Base-by-base conservation (phyloP, 1,140 invertebrate genomes). In the Zaprionus kolodkinae region DNA sequence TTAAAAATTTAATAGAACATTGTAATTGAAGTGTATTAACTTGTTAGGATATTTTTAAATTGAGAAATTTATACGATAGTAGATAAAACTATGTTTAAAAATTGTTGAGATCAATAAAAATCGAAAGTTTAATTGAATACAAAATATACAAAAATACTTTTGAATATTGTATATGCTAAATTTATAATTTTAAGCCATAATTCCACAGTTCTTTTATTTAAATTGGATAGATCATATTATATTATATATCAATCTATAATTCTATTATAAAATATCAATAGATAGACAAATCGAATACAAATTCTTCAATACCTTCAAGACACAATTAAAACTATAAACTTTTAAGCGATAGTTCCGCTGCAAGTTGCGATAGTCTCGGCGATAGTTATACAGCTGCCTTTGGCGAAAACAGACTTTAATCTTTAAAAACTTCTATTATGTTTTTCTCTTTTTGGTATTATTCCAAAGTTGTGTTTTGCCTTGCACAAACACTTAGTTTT, bases 401-500 rank as follows among this genome's bases (percentile, higher is more conserved):
- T 30, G 27, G 11, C 11, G 45, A 4, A 50, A 50, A 50, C 45
- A 21, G 45, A 10, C 15, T 48, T 17, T 21, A 25, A 50, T 17
- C 15, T 25, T 50, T 50, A 21, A 25, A 25, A 50, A 10, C 45
- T 21, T n/a, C n/a, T 21, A 21, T 21, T 21, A 1, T 21, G 1
- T 21, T 21, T 21, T 21, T 21, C 12, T 50, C 25, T 50, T 25
- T 50, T 25, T 50, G 10, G 45, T 50, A 11, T 17, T 21, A 17
- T 50, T 50, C 45, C 45, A 50, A 50, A 50, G 45, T 50, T 50
- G 45, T 50, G 6, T 25, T 50, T 50, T 50, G 45, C 9, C 45
- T 12, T 50, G 45, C 45, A 50, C 17, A 50, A 50, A 50, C 45
- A 25, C 45, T 25, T 50, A 36, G 33, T n/a, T 30, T 6, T 7